Evolutionary conservation across 2,113 vertebrate species (phyloP), one percentile per base, ranked within the genome.

Genomic region (Xiphophorus hellerii): DNA sequence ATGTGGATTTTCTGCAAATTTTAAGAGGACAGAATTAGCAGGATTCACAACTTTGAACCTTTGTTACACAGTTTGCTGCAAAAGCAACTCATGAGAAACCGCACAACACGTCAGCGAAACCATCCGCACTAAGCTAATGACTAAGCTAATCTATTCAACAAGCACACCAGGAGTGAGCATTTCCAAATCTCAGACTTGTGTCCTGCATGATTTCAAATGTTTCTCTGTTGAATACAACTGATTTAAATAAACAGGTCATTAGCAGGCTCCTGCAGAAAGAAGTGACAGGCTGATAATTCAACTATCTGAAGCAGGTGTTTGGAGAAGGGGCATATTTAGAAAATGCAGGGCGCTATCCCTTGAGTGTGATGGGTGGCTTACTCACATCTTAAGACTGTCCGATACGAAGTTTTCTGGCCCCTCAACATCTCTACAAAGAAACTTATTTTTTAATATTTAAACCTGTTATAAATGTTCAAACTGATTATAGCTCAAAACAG

Each of bases 121-220:
- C 83, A 84, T 74, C 25, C 1, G 66, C 67, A 68, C 76, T 66
- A 67, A 76, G 89, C 89, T 83, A 66, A 69, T 82, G 82, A 87
- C 35, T 37, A 37, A 37, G 35, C 10, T 37, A 77, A 84, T 77
- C 73, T 86, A 92, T 79, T 86, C 80, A 81, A 48, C 44, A 48
- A 48, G 4, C 17, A 48, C 44, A 48, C 44, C 44, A 48, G 44
- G 44, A 48, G 17, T 48, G 44, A 14, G 44, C 44, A 48, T 48
- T 48, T 48, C 44, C 44, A 48, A 17, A 48, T 17, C 44, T 48
- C 5, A 17, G 44, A 2, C 44, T 48, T 4, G 5, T 58, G 25
- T 58, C 51, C 7, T 58, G 51, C 51, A 58, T 58, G 51, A 1
- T 58, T 58, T 58, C 8, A 58, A 58, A 58, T 58, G 25, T n/a